Percentiles rank a stretch among this genome's conserved stretches.
Conservation (phyloP, 2,888 invertebrate genomes). For the Bellardia bayeri region DNA sequence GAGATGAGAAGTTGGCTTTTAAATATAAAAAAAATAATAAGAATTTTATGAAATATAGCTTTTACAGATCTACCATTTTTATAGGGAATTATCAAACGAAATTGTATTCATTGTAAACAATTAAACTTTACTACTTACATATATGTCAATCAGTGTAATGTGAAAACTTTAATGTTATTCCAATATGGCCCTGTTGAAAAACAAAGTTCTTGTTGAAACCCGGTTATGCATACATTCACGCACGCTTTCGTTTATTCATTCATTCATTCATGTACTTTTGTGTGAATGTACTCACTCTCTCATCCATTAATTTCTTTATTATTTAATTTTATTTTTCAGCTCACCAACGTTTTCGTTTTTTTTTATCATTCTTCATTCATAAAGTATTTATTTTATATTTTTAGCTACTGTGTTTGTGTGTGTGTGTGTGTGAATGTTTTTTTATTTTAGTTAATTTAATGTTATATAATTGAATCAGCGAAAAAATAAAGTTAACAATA, state of each 20-base stretch:
- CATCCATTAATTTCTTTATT: constrained; percentile 48
- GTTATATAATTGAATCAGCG: constrained; percentile 58
- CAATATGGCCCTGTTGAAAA: no score
- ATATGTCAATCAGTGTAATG: no score
- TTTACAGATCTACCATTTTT: no score
- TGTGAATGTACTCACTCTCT: background rate
- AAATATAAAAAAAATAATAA: no score
- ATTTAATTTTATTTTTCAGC: constrained; percentile 56
- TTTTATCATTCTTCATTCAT: constrained; percentile 6
- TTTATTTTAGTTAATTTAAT: constrained; percentile 63
- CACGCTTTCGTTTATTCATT: constrained; percentile 51
- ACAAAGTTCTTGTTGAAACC: no score
- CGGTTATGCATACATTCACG: constrained; percentile 14
- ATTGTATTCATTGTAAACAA: no score
- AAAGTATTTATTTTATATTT: constrained; percentile 42
- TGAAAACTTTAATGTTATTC: no score
- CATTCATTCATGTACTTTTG: constrained; percentile 28
- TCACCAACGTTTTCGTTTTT: constrained; percentile 36
- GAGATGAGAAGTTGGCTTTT: no score
- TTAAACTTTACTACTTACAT: no score
- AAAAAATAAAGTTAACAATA: constrained; percentile 22
- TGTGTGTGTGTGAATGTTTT: background rate
- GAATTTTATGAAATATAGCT: no score
- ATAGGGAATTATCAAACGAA: no score
- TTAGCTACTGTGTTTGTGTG: background rate